Evolutionary conservation across 2,888 invertebrate genomes (phyloP), one percentile per base, ranked within the genome.

Genomic region (Hipparchia semele): DNA sequence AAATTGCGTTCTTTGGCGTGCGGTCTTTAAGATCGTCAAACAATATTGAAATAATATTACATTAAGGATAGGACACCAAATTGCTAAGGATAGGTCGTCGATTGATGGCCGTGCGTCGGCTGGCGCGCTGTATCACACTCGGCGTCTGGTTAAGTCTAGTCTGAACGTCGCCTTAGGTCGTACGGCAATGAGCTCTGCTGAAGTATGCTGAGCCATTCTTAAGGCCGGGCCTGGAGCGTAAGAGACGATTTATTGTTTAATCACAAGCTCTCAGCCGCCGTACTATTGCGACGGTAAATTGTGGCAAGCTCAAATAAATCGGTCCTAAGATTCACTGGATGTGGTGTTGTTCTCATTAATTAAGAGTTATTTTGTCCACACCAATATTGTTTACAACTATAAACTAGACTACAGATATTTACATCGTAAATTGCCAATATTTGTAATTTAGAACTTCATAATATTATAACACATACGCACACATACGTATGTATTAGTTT

Each of bases 211-310:
- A 75, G 76, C 78, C 76, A 75, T 79, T 79, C 79, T 80, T 79
- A 80, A 79, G 77, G 78, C 79, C 70, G 75, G 73, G 66, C 70
- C 76, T 75, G 77, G 77, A 75, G 76, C 77, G 76, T 76, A 77
- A 75, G 78, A 79, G 80, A 88, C 84, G 89, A 91, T 91, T 91
- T 91, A 91, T 91, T 86, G 90, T 90, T 91, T 90, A 90, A 91
- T 90, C 90, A 90, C 89, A 87, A 88, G 86, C 87, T 87, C 87
- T 89, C 88, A 87, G 86, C 87, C 87, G 83, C 86, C 85, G 86
- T 84, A 81, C 87, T 89, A 89, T 89, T 89, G 87, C 88, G 87
- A 83, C 90, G 83, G 90, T 90, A 90, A 90, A 90, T 90, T 90
- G 89, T 88, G 84, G 86, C 82, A 81, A 82, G 81, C 81, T 76